Evolutionary conservation across 2,888 invertebrate species (phyloP).

Genomic region (Nemoura dubitans): DNA sequence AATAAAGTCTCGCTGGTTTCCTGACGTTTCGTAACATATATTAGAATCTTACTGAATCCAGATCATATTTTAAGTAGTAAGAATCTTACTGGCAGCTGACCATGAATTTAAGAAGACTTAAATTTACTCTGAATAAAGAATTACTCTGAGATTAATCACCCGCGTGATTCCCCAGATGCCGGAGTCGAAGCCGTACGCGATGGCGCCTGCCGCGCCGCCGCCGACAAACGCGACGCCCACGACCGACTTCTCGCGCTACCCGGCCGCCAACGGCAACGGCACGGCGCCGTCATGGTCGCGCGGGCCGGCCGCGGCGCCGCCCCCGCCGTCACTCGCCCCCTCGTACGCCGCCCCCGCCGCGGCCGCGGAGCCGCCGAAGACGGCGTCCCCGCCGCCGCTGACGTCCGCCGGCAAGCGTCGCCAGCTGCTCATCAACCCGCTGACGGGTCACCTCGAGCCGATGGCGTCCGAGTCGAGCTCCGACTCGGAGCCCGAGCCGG

Average conservation of each 20-base stretch:
- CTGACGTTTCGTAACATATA: no score
- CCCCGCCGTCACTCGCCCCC: slow-evolving; percentile 58
- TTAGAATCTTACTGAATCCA: no score
- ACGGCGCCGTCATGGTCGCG: not conserved
- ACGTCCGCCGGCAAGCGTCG: slow-evolving; percentile 68
- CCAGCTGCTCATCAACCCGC: slow-evolving; percentile 88
- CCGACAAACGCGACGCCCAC: not conserved
- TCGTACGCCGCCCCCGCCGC: slow-evolving; percentile 54
- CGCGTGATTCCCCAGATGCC: no score
- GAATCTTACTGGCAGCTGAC: no score
- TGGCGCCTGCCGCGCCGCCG: not conserved
- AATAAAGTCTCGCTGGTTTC: no score
- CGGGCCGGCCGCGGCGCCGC: slow-evolving; percentile 57
- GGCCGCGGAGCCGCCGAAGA: slow-evolving; percentile 42
- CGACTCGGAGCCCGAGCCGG: slow-evolving; percentile 66
- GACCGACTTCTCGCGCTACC: not conserved
- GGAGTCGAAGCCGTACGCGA: no score
- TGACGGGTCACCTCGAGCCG: slow-evolving; percentile 85
- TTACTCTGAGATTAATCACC: no score
- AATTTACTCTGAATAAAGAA: no score
- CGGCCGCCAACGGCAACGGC: not conserved
- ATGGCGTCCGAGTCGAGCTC: slow-evolving; percentile 75
- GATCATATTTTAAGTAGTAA: no score
- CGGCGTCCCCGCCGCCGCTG: slow-evolving; percentile 53
- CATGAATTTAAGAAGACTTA: no score